These are phyloP conservation scores for Terrapene triunguis DNA, from an alignment of 2,113 vertebrate species.

Conservation along the genomic window DNA sequence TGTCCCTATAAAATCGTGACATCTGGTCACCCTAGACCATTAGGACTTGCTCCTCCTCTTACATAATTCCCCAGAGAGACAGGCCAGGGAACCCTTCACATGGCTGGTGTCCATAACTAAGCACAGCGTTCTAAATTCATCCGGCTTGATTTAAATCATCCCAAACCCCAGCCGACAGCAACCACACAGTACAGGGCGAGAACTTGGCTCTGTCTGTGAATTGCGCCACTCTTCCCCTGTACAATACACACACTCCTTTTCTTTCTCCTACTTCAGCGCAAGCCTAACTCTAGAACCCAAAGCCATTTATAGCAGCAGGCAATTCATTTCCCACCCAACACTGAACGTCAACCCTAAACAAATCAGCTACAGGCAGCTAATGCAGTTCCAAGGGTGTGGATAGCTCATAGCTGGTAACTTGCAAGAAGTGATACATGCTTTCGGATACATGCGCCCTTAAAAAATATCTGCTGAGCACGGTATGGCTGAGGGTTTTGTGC, in stretches of 20 bases:
- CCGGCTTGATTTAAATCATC: not conserved
- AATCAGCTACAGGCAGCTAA: not conserved
- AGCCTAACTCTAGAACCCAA: not conserved
- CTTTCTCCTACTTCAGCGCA: not conserved
- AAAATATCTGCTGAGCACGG: not conserved
- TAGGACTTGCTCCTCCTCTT: no score
- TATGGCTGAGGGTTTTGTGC: not conserved
- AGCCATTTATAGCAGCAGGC: not conserved
- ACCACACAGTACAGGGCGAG: not conserved
- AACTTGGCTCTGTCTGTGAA: not conserved
- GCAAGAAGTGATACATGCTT: not conserved
- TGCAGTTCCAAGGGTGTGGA: not conserved
- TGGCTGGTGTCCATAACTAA: not conserved
- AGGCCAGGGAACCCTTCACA: not conserved
- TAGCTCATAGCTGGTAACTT: rapidly evolving
- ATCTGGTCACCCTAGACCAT: no score
- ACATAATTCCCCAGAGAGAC: no score
- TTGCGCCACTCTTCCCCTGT: not conserved
- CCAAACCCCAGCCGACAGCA: not conserved
- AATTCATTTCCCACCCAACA: not conserved
- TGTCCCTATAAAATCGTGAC: no score
- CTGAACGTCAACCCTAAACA: not conserved
- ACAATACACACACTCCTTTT: not conserved
- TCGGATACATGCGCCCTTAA: not conserved
- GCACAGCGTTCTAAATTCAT: not conserved